phyloP scores from a whole-genome alignment of 2,113 vertebrate genomes.

The Saiga tatarica region DNA sequence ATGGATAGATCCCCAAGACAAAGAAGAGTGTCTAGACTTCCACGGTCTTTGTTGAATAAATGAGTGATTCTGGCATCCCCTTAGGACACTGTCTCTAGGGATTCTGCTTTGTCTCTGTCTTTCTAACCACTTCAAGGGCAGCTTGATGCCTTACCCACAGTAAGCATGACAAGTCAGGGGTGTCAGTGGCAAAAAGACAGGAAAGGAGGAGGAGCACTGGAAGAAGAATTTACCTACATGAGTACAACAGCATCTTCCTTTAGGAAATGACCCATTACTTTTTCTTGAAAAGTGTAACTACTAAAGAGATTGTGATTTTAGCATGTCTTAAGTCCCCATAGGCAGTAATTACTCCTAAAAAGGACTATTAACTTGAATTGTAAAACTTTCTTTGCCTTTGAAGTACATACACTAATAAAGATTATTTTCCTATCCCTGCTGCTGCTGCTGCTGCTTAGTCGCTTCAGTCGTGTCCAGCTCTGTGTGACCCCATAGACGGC shows the following conservation, averaged over 20 bases:
- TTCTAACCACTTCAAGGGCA: not conserved
- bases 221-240: not conserved
- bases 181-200: not conserved
- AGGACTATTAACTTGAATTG: not conserved
- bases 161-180: not conserved
- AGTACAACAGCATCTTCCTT: not conserved
- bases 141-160: too few species aligned
- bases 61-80: not conserved
- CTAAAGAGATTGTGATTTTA: not conserved
- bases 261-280: not conserved
- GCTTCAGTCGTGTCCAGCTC: too few species aligned
- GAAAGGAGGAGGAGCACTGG: too few species aligned
- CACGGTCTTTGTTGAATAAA: not conserved
- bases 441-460: too few species aligned
- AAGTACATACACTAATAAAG: not conserved
- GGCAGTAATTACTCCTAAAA: not conserved
- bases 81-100: not conserved
- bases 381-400: not conserved
- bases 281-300: not conserved
- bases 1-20: not conserved
- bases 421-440: not conserved
- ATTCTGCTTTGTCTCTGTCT: not conserved
- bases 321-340: not conserved
- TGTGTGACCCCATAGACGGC: too few species aligned
- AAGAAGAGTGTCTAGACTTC: not conserved